phyloP scores from a whole-genome alignment of 2,113 vertebrate species.

The cattle (Bos taurus) region ARS-UCD2.0 NC_037331.1:92606001-92606500 shows the following conservation, averaged over 20 bases:
- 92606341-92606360: not conserved
- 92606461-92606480: not conserved
- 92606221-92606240: not conserved
- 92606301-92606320: not conserved
- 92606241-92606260: accelerated
- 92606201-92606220: constrained; percentile 2
- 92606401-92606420: not conserved
- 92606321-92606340: not conserved
- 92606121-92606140: not conserved
- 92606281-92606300: not conserved
- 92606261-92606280: not conserved
- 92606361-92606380: not conserved
- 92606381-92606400: not conserved
- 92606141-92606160: not conserved
- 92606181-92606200: not conserved
- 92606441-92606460: not conserved
- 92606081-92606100: not conserved
- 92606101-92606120: not conserved
- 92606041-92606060: not conserved
- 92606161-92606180: not conserved
- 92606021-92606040: not conserved
- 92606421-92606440: not conserved
- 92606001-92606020: not conserved
- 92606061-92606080: not conserved
- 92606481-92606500: not conserved